phyloP scores from a whole-genome alignment of 2,888 invertebrate species.

The Drosophila quinaria region DNA sequence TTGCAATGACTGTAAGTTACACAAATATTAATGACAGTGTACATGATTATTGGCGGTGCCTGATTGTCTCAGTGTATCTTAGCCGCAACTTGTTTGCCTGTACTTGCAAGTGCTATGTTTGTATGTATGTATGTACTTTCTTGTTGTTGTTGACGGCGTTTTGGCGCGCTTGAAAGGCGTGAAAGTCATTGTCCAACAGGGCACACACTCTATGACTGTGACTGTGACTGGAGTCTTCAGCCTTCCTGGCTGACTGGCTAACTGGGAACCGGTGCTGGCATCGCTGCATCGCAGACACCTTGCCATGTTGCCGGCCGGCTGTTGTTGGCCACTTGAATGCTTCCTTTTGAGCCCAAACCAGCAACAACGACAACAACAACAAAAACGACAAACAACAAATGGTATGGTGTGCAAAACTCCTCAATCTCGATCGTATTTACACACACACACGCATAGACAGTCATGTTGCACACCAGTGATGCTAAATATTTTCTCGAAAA shows the following conservation, averaged over 20 bases:
- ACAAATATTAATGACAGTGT: neutral
- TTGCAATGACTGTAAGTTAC: neutral
- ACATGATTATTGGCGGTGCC: slow-evolving; percentile 12
- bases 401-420: slow-evolving; percentile 59
- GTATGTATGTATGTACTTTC: slow-evolving; percentile 5
- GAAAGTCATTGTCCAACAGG: slow-evolving; percentile 77
- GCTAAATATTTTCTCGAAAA: too few species aligned
- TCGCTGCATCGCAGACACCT: slow-evolving; percentile 39
- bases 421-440: slow-evolving; percentile 48
- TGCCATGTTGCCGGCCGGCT: slow-evolving; percentile 39
- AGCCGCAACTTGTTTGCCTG: slow-evolving; percentile 53
- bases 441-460: slow-evolving; percentile 17
- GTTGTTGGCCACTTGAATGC: slow-evolving; percentile 53
- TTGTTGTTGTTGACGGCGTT: slow-evolving; percentile 46
- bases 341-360: slow-evolving; percentile 17
- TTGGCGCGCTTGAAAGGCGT: slow-evolving; percentile 81
- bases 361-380: neutral
- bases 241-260: slow-evolving; percentile 40
- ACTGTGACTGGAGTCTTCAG: slow-evolving; percentile 3
- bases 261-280: slow-evolving; percentile 41
- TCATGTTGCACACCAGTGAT: slow-evolving; percentile 33
- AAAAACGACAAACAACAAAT: slow-evolving; percentile 46
- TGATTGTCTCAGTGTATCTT: slow-evolving; percentile 41
- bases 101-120: slow-evolving; percentile 51
- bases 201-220: slow-evolving; percentile 24